Conservation (phyloP, 1,140 invertebrate species). For the silkworm (Bombyx mori) region ASM3026992v2 NC_085129.1:1943001-1943500, state of each 20-base stretch:
- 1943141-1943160: slow-evolving; percentile 48
- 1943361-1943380: slow-evolving; percentile 12
- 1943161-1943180: slow-evolving; percentile 55
- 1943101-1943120: slow-evolving; percentile 59
- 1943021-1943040: slow-evolving; percentile 35
- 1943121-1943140: slow-evolving; percentile 41
- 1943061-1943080: slow-evolving; percentile 49
- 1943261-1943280: slow-evolving; percentile 17
- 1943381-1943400: slow-evolving; percentile 31
- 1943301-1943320: slow-evolving; percentile 12
- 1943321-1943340: background rate
- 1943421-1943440: slow-evolving; percentile 15
- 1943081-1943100: slow-evolving; percentile 55
- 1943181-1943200: slow-evolving; percentile 34
- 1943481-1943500: slow-evolving; percentile 13
- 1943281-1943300: slow-evolving; percentile 10
- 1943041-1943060: slow-evolving; percentile 29
- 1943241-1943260: slow-evolving; percentile 24
- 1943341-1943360: slow-evolving; percentile 1
- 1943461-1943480: slow-evolving; percentile 3
- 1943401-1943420: slow-evolving; percentile 24
- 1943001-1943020: slow-evolving; percentile 11
- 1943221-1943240: slow-evolving; percentile 38
- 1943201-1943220: slow-evolving; percentile 54
- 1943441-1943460: slow-evolving; percentile 2